Percentiles rank a stretch among this genome's conserved stretches.
These are phyloP conservation scores for Melanocharis versteri DNA, from an alignment of 2,113 vertebrate species.

Conservation along the genomic window DNA sequence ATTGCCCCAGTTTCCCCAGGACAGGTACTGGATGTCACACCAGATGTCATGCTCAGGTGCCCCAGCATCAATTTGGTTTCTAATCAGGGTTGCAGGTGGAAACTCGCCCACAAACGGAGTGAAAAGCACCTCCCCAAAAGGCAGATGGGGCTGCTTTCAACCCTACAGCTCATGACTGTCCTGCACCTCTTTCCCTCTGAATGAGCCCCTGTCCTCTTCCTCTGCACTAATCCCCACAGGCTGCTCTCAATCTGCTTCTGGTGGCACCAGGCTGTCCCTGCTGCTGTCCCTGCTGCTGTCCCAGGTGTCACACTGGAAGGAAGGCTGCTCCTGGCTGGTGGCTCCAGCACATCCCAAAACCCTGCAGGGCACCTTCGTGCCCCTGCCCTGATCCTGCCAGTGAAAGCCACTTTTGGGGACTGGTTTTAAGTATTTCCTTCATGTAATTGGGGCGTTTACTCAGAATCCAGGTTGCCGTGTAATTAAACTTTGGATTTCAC, in stretches of 20 bases:
- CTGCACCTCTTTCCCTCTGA: rapidly evolving
- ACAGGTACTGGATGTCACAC: neutral
- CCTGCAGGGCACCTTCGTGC: neutral
- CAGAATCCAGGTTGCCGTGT: rapidly evolving
- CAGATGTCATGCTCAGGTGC: neutral
- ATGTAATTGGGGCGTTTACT: neutral
- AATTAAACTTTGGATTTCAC: neutral
- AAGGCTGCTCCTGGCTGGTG: neutral
- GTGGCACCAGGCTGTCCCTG: neutral
- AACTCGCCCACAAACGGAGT: neutral
- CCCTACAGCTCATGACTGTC: rapidly evolving
- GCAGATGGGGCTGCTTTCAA: neutral
- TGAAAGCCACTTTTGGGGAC: neutral
- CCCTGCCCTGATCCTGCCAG: neutral
- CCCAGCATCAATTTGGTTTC: rapidly evolving
- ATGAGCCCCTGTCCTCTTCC: neutral
- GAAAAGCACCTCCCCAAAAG: neutral
- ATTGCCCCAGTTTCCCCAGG: neutral
- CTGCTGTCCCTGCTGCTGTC: neutral
- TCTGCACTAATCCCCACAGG: neutral
- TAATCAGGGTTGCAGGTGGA: neutral
- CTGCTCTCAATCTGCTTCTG: neutral
- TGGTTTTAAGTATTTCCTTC: neutral
- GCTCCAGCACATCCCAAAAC: neutral
- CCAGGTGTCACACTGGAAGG: neutral